Percentiles rank a stretch among this genome's conserved stretches.
phyloP scores from a whole-genome alignment of 1,140 invertebrate species.

The Pseudomyrmex pallidus region DNA sequence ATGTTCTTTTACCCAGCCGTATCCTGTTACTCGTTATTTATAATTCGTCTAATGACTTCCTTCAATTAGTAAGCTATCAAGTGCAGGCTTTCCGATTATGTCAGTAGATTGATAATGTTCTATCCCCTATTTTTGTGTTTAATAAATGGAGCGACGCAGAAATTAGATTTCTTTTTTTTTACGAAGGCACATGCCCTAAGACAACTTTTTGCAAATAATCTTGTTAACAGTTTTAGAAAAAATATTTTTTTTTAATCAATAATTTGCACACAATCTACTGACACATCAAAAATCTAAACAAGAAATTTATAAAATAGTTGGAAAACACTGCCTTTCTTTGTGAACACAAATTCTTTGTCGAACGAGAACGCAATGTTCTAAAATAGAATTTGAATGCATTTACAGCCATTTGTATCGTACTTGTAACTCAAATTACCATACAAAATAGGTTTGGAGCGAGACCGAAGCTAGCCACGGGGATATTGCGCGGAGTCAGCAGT shows the following conservation, averaged over 20 bases:
- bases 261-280: too few species aligned
- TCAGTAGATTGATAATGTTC: background rate
- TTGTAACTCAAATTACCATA: background rate
- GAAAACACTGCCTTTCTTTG: too few species aligned
- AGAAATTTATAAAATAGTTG: background rate
- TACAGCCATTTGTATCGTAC: background rate
- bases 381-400: background rate
- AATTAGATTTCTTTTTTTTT: background rate
- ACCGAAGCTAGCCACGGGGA: background rate
- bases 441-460: background rate
- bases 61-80: conserved; percentile 48
- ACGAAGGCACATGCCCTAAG: background rate
- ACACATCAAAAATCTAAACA: background rate
- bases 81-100: conserved; percentile 30
- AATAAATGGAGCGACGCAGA: conserved; percentile 1
- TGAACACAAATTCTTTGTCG: background rate
- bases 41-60: conserved; percentile 52
- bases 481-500: background rate
- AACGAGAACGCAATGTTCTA: background rate
- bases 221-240: background rate
- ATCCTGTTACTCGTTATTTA: conserved; percentile 56
- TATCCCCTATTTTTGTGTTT: conserved; percentile 18
- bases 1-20: conserved; percentile 47
- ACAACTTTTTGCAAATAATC: background rate
- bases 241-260: too few species aligned